Evolutionary conservation across 2,113 vertebrate species (phyloP).

Genomic region (Isichthys henryi): DNA sequence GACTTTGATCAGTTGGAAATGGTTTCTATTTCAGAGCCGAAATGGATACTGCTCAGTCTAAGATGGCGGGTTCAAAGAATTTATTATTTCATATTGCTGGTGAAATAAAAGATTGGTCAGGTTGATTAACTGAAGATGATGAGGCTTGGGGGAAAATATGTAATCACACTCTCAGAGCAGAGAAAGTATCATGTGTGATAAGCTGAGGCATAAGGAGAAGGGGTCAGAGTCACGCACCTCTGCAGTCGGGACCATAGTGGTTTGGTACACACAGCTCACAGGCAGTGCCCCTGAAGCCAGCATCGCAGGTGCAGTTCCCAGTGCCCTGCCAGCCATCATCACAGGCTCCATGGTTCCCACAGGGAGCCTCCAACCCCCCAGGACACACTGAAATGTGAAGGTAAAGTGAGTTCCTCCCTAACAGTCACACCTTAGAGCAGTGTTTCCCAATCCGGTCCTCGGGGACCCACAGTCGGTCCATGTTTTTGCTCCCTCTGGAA

Average conservation of each 20-base stretch:
- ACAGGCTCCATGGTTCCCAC: constrained; percentile 64
- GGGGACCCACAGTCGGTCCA: not conserved
- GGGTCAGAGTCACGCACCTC: constrained; percentile 51
- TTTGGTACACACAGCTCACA: constrained; percentile 66
- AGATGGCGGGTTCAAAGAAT: not conserved
- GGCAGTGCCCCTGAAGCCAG: constrained; percentile 67
- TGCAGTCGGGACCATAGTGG: constrained; percentile 74
- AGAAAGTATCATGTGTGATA: not conserved
- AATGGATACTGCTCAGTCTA: not conserved
- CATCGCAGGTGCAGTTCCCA: constrained; percentile 65
- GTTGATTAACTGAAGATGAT: not conserved
- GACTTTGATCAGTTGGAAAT: not conserved
- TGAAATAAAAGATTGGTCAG: not conserved
- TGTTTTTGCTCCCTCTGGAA: not conserved
- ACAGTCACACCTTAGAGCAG: not conserved
- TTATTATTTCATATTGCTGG: not conserved
- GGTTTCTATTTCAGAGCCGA: not conserved
- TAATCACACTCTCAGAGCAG: not conserved
- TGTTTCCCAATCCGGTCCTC: not conserved
- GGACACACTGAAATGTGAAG: constrained; percentile 68
- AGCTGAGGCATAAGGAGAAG: not conserved
- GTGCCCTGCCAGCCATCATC: constrained; percentile 58
- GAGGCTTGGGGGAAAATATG: not conserved
- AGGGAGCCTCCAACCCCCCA: constrained; percentile 73
- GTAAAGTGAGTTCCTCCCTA: not conserved